Conservation (phyloP, 2,797 vertebrate genomes). For the Pipistrellus pygmaeus region DNA sequence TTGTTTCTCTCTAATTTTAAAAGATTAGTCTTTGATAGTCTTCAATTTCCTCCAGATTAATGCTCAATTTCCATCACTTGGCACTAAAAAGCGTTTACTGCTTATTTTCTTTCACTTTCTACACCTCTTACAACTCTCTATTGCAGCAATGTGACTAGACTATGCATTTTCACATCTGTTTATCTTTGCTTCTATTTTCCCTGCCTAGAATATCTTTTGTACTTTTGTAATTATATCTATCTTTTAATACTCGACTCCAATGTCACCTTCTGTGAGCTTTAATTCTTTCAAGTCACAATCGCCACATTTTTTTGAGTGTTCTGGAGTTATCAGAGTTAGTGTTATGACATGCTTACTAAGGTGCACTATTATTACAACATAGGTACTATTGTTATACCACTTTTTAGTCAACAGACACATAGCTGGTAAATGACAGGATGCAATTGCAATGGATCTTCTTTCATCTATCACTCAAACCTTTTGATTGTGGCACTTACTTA, state of each 20-base stretch:
- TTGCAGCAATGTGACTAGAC: background rate
- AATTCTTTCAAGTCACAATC: background rate
- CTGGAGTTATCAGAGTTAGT: background rate
- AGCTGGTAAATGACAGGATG: background rate
- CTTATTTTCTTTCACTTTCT: background rate
- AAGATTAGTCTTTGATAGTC: slow-evolving; percentile 15
- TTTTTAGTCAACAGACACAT: background rate
- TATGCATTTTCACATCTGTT: background rate
- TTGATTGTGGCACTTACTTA: background rate
- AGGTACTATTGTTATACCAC: background rate
- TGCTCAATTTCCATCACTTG: background rate
- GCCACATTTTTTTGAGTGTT: background rate
- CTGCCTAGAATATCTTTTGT: background rate
- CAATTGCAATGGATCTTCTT: background rate
- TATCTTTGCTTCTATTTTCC: background rate
- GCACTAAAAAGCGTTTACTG: background rate
- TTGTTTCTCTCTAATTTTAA: slow-evolving; percentile 57
- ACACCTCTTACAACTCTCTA: background rate
- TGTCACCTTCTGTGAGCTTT: background rate
- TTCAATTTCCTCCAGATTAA: background rate
- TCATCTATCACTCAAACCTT: background rate
- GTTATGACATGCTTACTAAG: background rate
- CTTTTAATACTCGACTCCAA: background rate
- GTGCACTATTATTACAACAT: no score
- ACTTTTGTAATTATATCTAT: background rate